phyloP scores from a whole-genome alignment of 1,140 invertebrate species.

The Brachionus rubens region DNA sequence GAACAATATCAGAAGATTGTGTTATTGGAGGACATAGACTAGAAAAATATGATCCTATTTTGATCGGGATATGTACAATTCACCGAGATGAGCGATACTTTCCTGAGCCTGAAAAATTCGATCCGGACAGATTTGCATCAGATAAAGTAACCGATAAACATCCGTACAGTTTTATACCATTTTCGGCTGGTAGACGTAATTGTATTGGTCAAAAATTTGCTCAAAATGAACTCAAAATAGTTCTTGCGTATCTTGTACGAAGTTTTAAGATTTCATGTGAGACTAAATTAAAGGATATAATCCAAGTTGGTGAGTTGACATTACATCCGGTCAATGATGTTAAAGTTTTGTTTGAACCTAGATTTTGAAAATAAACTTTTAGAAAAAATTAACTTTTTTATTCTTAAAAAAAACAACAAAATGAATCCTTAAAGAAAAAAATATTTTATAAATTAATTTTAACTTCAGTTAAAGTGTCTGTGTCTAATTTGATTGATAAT shows the following conservation, averaged over 20 bases:
- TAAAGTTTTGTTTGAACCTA: background rate
- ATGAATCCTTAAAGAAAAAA: no score
- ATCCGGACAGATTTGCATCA: slow-evolving; percentile 85
- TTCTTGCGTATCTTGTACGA: slow-evolving; percentile 77
- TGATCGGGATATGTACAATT: slow-evolving; percentile 53
- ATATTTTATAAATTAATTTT: background rate
- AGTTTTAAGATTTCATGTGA: slow-evolving; percentile 67
- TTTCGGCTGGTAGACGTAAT: slow-evolving; percentile 79
- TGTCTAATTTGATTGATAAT: background rate
- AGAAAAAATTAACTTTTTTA: no score
- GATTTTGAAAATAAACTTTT: slow-evolving; percentile 11
- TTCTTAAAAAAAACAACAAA: no score
- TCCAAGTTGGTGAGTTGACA: slow-evolving; percentile 58
- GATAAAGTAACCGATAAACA: slow-evolving; percentile 73
- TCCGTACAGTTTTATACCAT: slow-evolving; percentile 79
- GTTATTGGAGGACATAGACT: slow-evolving; percentile 54
- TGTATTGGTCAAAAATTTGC: slow-evolving; percentile 84
- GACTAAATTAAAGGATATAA: slow-evolving; percentile 54
- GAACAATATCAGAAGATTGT: slow-evolving; percentile 69
- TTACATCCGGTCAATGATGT: slow-evolving; percentile 55
- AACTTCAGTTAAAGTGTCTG: background rate
- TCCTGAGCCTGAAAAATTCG: slow-evolving; percentile 75
- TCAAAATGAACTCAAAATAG: slow-evolving; percentile 77
- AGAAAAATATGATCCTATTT: background rate
- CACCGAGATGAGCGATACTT: slow-evolving; percentile 73